Conservation (phyloP, 2,888 invertebrate species). For the Chalcis sispes region DNA sequence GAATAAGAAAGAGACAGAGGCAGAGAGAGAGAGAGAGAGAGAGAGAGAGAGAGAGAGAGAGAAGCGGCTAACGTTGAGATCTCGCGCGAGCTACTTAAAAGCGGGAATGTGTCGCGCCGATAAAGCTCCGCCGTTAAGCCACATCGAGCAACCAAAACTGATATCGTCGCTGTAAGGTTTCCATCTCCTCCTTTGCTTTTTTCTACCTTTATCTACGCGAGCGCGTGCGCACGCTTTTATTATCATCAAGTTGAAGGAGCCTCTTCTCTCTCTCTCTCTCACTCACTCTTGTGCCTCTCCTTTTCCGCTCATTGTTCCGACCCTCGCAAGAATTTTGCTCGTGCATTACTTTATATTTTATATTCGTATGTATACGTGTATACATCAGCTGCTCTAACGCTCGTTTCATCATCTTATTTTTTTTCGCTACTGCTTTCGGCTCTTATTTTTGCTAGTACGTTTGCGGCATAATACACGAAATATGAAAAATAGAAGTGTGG, state of each 20-base stretch:
- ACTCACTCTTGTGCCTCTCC: too few relatives aligned
- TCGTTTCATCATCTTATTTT: not conserved
- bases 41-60: too few relatives aligned
- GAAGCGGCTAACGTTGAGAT: too few relatives aligned
- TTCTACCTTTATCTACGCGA: not conserved
- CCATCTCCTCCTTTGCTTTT: not conserved
- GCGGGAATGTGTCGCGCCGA: constrained; percentile 48
- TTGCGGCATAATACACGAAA: constrained; percentile 10
- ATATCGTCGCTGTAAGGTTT: constrained; percentile 1
- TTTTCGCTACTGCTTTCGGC: not conserved
- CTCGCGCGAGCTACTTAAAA: constrained; percentile 4
- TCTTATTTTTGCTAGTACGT: not conserved
- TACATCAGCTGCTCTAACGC: not conserved
- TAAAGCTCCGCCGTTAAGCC: constrained; percentile 47
- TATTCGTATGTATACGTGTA: constrained; percentile 18
- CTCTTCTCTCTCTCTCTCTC: not conserved
- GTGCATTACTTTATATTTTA: constrained; percentile 37
- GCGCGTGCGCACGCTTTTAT: constrained; percentile 43
- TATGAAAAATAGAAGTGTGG: not conserved
- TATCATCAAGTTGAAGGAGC: constrained; percentile 29
- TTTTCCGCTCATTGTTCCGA: constrained; percentile 41
- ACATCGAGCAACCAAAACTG: constrained; percentile 17
- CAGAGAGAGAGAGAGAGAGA: too few relatives aligned
- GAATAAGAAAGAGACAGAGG: too few relatives aligned
- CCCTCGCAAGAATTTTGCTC: constrained; percentile 5